A percentile compares a stretch with the other conserved stretches of the same genome.
Conservation (phyloP, 2,888 invertebrate genomes). For the Caenorhabditis wallacei region DNA sequence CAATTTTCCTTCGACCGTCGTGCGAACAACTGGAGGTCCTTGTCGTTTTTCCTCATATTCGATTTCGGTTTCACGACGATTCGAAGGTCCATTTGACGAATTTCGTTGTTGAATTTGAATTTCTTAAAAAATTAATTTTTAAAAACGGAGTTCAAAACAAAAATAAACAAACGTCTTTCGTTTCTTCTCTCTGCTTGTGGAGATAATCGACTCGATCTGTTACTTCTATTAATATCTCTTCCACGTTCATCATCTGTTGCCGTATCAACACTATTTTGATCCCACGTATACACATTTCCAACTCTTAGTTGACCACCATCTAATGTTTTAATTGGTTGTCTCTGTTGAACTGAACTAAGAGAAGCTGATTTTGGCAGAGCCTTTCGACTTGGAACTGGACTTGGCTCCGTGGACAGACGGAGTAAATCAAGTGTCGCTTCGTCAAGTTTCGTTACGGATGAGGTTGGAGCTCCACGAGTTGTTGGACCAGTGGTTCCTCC, state of each 20-base stretch:
- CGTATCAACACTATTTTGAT: constrained; percentile 68
- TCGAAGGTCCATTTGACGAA: constrained; percentile 46
- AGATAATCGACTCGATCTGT: constrained; percentile 62
- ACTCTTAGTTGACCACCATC: constrained; percentile 77
- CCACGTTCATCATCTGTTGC: constrained; percentile 48
- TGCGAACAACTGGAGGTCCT: constrained; percentile 74
- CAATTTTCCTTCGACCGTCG: constrained; percentile 82
- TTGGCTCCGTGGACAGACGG: constrained; percentile 75
- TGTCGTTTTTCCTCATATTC: constrained; percentile 67
- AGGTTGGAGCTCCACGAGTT: constrained; percentile 62
- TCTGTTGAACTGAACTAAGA: constrained; percentile 76
- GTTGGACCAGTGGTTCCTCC: constrained; percentile 60
- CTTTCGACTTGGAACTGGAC: constrained; percentile 50
- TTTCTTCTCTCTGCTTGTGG: constrained; percentile 68
- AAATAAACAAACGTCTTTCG: constrained; percentile 51
- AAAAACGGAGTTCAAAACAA: not conserved
- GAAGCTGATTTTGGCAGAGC: constrained; percentile 78
- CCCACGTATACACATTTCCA: constrained; percentile 79
- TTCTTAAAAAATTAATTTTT: constrained; percentile 29
- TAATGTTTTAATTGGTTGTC: constrained; percentile 45
- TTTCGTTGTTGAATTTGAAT: constrained; percentile 58
- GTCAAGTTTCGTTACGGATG: constrained; percentile 75
- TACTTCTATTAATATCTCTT: constrained; percentile 19
- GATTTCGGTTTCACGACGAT: constrained; percentile 59
- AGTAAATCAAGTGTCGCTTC: constrained; percentile 80